Base-by-base conservation (phyloP, 2,797 vertebrate genomes). In the Intellagama lesueurii region DNA sequence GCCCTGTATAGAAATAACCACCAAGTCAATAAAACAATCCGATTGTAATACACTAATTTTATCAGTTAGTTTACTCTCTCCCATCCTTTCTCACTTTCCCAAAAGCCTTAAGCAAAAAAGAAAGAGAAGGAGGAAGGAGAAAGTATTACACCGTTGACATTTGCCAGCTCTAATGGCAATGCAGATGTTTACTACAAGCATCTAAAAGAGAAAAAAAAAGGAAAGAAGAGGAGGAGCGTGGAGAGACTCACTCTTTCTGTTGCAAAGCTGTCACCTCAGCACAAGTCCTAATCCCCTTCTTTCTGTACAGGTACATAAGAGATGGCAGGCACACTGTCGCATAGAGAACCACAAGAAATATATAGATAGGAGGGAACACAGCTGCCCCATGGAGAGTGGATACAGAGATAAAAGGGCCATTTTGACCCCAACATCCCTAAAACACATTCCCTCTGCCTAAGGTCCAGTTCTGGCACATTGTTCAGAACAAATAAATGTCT, bases 11-110 rank as follows among this genome's bases (percentile, higher is more conserved):
- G 72, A 86, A 91, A 90, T 90, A 87, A 75, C 64, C 80, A 83
- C 17, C 40, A 49, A 88, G 75, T 86, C 80, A 86, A 88, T 91
- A 86, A 88, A 91, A 83, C 66, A 90, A 81, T 82, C 16, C 1
- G 24, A 91, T 82, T 91, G 87, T 69, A 91, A 88, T 72, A 72
- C 49, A 78, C 79, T 86, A 88, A 91, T 86, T 88, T 60, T 73
- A 89, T 86, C 83, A 72, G 73, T 86, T 60, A 86, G 83, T 77
- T 78, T 90, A 86, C 81, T 82, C 47, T 86, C 64, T 35, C 69
- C 83, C 52, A 72, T 64, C 78, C 52, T 52, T 85, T 90, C 64
- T 68, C 32, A 14, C 64, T 66, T 35, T 5, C 64, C 52, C 44
- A 72, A 83, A 83, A 89, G 80, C 87, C 32, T 90, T 68, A 90